Evolutionary conservation across 2,113 vertebrate genomes (phyloP).

Genomic region (Puffinus mauretanicus): DNA sequence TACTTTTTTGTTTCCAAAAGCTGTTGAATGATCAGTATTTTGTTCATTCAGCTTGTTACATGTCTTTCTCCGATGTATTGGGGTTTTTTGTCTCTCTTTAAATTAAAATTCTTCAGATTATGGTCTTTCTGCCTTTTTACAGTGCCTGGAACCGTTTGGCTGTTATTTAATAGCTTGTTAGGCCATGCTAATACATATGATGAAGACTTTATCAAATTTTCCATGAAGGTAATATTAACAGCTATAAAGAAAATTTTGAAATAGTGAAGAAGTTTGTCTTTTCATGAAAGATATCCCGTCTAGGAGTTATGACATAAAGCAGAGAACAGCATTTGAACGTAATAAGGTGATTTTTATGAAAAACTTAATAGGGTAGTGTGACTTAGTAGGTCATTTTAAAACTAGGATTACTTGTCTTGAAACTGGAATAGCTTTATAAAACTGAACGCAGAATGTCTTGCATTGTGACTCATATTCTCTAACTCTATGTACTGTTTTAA

Average conservation of each 20-base stretch:
- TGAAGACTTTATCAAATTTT: not conserved
- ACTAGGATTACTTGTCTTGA: not conserved
- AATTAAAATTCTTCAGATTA: not conserved
- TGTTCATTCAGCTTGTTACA: not conserved
- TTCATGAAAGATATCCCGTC: not conserved
- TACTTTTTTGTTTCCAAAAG: not conserved
- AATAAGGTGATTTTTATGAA: not conserved
- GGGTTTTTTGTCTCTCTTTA: accelerated
- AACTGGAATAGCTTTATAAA: not conserved
- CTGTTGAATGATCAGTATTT: not conserved
- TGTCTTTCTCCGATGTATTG: not conserved
- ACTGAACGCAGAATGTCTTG: not conserved
- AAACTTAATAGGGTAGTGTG: not conserved
- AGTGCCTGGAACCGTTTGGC: not conserved
- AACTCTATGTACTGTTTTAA: not conserved
- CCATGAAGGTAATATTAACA: not conserved
- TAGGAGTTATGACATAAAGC: not conserved
- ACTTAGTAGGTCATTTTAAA: not conserved
- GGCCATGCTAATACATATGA: not conserved
- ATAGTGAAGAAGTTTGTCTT: not conserved
- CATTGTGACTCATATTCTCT: not conserved
- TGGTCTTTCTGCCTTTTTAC: not conserved
- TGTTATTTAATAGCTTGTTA: not conserved
- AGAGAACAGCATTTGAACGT: not conserved
- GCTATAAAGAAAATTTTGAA: not conserved